Evolutionary conservation across 2,888 invertebrate genomes (phyloP).

Genomic region (Dyspetes luteomarginatus): DNA sequence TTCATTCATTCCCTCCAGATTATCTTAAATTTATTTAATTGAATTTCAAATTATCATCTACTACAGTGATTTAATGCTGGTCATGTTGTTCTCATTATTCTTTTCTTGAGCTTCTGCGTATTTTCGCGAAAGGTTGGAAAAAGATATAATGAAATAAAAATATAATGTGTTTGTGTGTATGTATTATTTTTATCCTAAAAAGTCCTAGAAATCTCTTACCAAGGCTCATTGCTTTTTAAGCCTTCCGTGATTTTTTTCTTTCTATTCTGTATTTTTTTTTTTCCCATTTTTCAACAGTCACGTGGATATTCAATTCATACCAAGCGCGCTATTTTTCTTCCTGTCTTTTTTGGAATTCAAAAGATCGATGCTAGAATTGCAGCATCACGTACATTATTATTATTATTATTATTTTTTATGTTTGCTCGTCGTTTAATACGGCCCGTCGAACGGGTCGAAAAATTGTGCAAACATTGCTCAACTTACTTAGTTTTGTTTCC

Average conservation of each 20-base stretch:
- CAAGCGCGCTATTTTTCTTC: conserved; percentile 16
- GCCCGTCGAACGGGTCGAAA: conserved; percentile 41
- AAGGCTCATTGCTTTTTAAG: conserved; percentile 66
- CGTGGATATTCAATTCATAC: conserved; percentile 48
- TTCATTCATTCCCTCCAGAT: conserved; percentile 72
- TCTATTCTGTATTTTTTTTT: too few relatives aligned
- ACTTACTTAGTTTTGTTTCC: conserved; percentile 54
- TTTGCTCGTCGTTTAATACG: conserved; percentile 12
- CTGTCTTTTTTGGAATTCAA: conserved; percentile 47
- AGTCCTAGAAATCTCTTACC: conserved; percentile 72
- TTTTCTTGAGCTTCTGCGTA: conserved; percentile 65
- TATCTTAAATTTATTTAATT: conserved; percentile 72
- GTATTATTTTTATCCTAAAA: conserved; percentile 72
- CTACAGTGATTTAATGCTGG: conserved; percentile 75
- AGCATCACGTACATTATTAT: conserved; percentile 62
- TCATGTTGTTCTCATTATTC: conserved; percentile 61
- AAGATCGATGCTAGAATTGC: conserved; percentile 59
- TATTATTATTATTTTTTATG: conserved; percentile 22
- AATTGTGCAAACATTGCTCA: conserved; percentile 42
- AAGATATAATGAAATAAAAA: conserved; percentile 40
- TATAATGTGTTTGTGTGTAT: conserved; percentile 41
- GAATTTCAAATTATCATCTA: conserved; percentile 74
- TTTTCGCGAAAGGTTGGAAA: conserved; percentile 57
- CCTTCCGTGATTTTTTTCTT: conserved; percentile 58
- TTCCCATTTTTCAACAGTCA: conserved; percentile 62